Base-by-base conservation (phyloP, 2,888 invertebrate species). In the Phyllotreta striolata region DNA sequence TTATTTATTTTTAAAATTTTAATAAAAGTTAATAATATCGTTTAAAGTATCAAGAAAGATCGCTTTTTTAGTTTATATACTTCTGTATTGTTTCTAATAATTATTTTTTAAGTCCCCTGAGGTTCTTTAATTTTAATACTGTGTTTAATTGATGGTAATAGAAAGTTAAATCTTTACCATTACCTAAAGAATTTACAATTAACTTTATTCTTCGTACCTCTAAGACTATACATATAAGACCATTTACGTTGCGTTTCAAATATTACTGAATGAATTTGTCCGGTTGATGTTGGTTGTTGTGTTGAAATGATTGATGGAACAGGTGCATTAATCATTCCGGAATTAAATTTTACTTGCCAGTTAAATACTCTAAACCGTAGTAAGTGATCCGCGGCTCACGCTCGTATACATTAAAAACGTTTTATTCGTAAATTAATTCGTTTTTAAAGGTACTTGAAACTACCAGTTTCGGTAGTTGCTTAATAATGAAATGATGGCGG, bases 261-360 rank as follows among this genome's bases (percentile, higher is more conserved):
- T 57, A 62, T 44, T 44, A 52, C 56, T 37, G 13, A 57, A 57
- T 63, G 63, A 63, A 63, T 63, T 63, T 63, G 57, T 63, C 63
- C 57, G 38, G 35, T 52, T 51, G 41, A 38, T 54, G 52, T 60
- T 60, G 60, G 8, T 35, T 49, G 49, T 49, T 52, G 52, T 54
- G 60, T 60, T 60, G 60, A 60, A 60, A 52, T 60, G 60, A 60
- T 60, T 60, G 54, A 60, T 60, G 60, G 54, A 60, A 49, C 60
- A 43, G 51, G 51, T 51, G 51, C 35, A 40, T 59, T 59, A 59
- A 59, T 59, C 59, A 60, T 52, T 44, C 44, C 3, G 54, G 44
- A 60, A 60, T 60, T 60, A 54, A 60, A 52, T 52, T 43, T 56
- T 34, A 46, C 56, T 24, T 24, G 24, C 12, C 10, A 14, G 9